A percentile compares a stretch with the other conserved stretches of the same genome.
Conservation (phyloP, 2,113 vertebrate genomes). For the Globicephala melas region DNA sequence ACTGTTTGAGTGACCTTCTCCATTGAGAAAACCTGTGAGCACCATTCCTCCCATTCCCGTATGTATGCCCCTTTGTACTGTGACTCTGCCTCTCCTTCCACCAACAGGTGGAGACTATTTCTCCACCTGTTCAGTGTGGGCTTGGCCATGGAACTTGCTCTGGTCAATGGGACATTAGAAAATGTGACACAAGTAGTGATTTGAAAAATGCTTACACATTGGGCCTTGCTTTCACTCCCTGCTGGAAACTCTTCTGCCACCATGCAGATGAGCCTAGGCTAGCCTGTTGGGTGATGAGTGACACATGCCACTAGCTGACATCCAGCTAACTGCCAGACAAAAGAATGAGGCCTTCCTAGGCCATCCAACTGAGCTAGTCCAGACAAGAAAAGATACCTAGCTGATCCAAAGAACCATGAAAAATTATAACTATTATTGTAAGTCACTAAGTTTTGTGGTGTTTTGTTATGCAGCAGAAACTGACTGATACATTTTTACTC, state of each 20-base stretch:
- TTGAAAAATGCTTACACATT: neutral
- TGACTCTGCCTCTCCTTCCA: neutral
- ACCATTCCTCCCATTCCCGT: neutral
- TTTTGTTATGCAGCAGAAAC: neutral
- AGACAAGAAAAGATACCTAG: neutral
- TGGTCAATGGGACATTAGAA: neutral
- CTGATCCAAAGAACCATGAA: neutral
- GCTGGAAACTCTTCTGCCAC: neutral
- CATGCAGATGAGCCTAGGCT: neutral
- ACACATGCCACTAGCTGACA: too few relatives aligned
- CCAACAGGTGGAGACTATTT: neutral
- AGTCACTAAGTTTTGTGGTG: neutral
- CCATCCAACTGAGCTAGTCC: neutral
- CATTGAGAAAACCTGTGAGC: neutral
- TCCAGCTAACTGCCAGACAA: neutral
- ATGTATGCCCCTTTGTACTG: neutral
- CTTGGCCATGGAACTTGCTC: neutral
- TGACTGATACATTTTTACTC: neutral
- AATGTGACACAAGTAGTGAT: neutral
- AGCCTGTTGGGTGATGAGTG: neutral
- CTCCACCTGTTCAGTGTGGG: neutral
- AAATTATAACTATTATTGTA: neutral
- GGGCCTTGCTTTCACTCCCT: neutral
- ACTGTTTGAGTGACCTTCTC: neutral
- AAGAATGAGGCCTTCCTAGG: neutral